Base-by-base conservation (phyloP, 2,888 invertebrate species). In the Selenia dentaria region DNA sequence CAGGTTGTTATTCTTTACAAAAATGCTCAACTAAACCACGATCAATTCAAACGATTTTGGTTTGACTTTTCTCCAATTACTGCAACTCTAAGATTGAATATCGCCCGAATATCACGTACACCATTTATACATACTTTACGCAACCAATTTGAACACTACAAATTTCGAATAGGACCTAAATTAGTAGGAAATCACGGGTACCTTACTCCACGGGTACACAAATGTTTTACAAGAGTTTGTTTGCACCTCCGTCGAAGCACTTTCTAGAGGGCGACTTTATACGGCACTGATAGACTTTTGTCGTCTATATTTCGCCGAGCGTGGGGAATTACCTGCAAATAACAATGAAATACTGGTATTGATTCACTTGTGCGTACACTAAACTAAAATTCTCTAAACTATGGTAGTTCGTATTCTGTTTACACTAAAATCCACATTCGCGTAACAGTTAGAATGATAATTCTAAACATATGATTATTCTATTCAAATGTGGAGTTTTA, bases 201-300 rank as follows among this genome's bases (percentile, higher is more conserved):
- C 57, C 53, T 57, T 39, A 22, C 26, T 59, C 55, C 59, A 53
- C 55, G 51, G 55, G 55, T 41, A 54, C 57, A 51, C 53, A 60
- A 53, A 42, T 56, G 63, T 64, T 65, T 34, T 29, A 22, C 8
- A 22, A 34, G n/a, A 33, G 24, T 45, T 34, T 25, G 5, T 3
- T 51, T 51, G 42, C 44, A 67, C 79, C 79, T 71, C 81, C 81
- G 79, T 84, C 85, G 85, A 85, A 87, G 85, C 87, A 85, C 87
- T 86, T 87, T 86, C 86, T 87, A 84, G 83, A 78, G 83, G 79
- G 63, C 55, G 42, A 52, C 29, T 40, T 41, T 2, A n/a, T n/a
- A 9, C 24, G 32, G 33, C 40, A 39, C 33, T 41, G 59, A 60
- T 38, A 45, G 47, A n/a, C 29, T 60, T 56, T 4, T 8, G 8